phyloP scores from a whole-genome alignment of 2,113 vertebrate genomes.

The Aspiorhynchus laticeps region DNA sequence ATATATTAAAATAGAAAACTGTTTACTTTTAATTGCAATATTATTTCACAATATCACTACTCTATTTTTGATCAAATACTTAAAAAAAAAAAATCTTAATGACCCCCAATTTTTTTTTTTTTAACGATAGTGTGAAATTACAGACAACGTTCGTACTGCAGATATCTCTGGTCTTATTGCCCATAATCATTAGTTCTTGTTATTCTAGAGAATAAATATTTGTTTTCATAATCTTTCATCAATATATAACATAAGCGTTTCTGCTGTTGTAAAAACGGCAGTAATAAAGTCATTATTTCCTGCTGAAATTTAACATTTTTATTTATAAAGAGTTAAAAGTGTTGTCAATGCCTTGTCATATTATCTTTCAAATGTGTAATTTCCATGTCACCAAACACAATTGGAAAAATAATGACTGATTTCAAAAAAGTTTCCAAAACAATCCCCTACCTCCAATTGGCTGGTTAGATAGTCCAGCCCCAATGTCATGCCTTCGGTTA shows the following conservation, averaged over 20 bases:
- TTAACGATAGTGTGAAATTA: neutral
- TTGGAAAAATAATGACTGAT: neutral
- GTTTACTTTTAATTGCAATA: neutral
- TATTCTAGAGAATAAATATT: neutral
- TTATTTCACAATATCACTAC: neutral
- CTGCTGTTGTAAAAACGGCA: neutral
- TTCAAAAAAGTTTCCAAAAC: neutral
- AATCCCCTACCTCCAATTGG: neutral
- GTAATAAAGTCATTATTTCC: neutral
- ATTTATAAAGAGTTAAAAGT: neutral
- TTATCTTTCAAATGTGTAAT: neutral
- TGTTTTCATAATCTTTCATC: neutral
- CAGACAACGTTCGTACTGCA: neutral
- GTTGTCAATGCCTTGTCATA: neutral
- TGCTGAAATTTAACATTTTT: too few species aligned
- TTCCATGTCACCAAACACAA: neutral
- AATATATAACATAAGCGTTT: neutral
- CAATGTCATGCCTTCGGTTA: neutral
- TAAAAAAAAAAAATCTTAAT: neutral
- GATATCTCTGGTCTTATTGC: neutral
- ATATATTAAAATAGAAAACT: neutral
- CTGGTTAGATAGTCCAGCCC: neutral
- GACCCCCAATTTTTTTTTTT: neutral
- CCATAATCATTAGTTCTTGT: neutral
- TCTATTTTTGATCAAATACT: neutral